Conservation (phyloP, 2,797 vertebrate species). For the Ceyx erithaca region DNA sequence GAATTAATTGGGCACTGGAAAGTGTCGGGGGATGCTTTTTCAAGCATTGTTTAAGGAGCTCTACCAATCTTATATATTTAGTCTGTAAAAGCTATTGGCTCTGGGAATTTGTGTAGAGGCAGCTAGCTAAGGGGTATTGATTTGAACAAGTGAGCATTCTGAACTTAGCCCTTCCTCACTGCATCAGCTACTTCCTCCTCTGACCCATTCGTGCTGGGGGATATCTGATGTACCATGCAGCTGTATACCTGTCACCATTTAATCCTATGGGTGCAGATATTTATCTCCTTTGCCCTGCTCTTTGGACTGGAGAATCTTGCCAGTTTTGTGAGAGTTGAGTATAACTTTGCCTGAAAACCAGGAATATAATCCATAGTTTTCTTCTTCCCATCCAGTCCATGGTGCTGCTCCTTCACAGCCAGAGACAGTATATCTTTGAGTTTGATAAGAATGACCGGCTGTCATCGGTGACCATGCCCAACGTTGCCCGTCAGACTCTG, state of each 20-base stretch:
- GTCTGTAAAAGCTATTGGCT: not conserved
- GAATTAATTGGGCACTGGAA: not conserved
- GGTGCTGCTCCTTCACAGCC: constrained; percentile 96
- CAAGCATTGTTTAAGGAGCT: not conserved
- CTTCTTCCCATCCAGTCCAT: constrained; percentile 86
- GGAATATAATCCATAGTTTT: not conserved
- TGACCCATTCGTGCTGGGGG: not conserved
- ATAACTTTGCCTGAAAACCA: not conserved
- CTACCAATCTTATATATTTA: not conserved
- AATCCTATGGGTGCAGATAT: not conserved
- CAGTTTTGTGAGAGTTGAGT: not conserved
- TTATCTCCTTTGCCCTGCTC: not conserved
- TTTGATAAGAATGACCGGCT: constrained; percentile 97
- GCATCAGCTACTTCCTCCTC: not conserved
- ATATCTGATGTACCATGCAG: not conserved
- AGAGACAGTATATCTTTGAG: constrained; percentile 98
- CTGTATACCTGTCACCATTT: not conserved
- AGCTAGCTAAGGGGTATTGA: not conserved
- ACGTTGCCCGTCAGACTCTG: constrained; percentile 92
- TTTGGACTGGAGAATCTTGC: not conserved
- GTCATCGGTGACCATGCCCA: constrained; percentile 98
- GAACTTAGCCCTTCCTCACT: not conserved
- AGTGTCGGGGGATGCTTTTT: not conserved
- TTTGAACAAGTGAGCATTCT: not conserved
- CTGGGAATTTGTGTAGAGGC: not conserved